These are phyloP conservation scores for Saturnia japonica DNA, from an alignment of 2,888 invertebrate genomes.

Conservation along the genomic window DNA sequence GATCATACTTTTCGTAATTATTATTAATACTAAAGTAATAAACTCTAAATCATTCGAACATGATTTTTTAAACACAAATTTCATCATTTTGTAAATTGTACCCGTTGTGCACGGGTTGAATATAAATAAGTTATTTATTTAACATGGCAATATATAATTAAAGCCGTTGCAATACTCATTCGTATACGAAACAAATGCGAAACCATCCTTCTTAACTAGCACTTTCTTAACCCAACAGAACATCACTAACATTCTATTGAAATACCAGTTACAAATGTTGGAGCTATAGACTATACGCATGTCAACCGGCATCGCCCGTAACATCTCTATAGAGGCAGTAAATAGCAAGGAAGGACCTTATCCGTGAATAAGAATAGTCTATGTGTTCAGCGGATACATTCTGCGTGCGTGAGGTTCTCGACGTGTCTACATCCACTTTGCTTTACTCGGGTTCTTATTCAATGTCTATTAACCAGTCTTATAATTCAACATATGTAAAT, in stretches of 20 bases:
- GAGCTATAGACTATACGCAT: constrained; percentile 51
- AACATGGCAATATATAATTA: not conserved
- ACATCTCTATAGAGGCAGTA: constrained; percentile 70
- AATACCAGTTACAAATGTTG: constrained; percentile 52
- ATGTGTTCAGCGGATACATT: constrained; percentile 54
- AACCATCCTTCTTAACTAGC: not conserved
- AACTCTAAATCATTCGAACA: no score
- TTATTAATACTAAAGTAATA: no score
- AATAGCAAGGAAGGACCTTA: constrained; percentile 59
- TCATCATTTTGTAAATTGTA: no score
- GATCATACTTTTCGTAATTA: no score
- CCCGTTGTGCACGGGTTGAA: no score
- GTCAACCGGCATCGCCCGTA: constrained; percentile 56
- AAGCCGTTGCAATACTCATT: not conserved
- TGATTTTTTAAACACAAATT: no score
- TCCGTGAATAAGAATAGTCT: constrained; percentile 56
- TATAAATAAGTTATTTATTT: no score
- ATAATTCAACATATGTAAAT: constrained; percentile 8
- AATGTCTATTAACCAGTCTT: constrained; percentile 19
- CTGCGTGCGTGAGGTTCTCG: constrained; percentile 37
- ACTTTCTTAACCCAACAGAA: constrained; percentile 31
- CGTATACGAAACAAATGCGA: not conserved
- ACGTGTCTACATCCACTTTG: constrained; percentile 19
- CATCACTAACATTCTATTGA: constrained; percentile 66
- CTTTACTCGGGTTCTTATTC: constrained; percentile 15